Evolutionary conservation across 2,888 invertebrate genomes (phyloP).

Genomic region (Cosmia pyralina): DNA sequence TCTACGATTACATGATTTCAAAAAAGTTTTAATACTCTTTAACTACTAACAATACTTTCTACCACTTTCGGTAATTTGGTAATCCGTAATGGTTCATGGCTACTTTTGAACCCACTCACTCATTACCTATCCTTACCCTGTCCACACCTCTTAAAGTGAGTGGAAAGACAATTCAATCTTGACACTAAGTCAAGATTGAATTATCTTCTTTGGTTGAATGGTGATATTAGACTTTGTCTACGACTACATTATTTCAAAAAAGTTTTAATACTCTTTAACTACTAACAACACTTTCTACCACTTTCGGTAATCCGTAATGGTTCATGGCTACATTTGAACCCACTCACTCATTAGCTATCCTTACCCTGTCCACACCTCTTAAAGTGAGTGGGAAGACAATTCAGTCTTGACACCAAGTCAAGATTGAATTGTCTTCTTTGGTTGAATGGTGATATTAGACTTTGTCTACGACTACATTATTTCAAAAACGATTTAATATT

Average conservation of each 20-base stretch:
- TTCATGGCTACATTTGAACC: neutral
- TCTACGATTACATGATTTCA: neutral
- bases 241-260: neutral
- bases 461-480: neutral
- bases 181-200: too few species aligned
- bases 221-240: neutral
- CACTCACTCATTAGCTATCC: neutral
- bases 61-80: neutral
- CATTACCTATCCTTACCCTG: neutral
- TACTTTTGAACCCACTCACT: neutral
- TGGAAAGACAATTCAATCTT: conserved; percentile 5
- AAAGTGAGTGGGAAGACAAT: neutral
- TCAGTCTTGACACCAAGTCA: conserved; percentile 10
- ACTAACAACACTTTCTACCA: neutral
- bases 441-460: conserved; percentile 4
- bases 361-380: neutral
- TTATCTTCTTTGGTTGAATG: conserved; percentile 3
- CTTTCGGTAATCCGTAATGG: neutral
- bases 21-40: neutral
- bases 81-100: neutral
- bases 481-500: neutral
- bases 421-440: too few species aligned
- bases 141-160: neutral
- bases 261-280: neutral
- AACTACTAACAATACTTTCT: neutral